Percentiles rank a stretch among this genome's conserved stretches.
phyloP scores from a whole-genome alignment of 2,797 vertebrate species.

The Vultur gryphus region DNA sequence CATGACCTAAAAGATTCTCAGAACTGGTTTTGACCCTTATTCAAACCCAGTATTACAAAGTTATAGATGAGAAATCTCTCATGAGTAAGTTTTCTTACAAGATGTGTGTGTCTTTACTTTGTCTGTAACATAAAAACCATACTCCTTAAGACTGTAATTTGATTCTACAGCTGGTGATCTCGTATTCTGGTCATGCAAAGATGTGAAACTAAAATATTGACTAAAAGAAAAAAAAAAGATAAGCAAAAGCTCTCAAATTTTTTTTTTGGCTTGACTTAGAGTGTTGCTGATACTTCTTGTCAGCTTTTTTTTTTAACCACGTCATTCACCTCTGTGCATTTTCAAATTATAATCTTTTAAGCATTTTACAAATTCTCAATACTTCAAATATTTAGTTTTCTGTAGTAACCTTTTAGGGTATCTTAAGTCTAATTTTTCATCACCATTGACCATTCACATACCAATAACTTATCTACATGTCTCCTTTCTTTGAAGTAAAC shows the following conservation, averaged over 20 bases:
- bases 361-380: neutral
- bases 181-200: neutral
- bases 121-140: neutral
- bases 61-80: neutral
- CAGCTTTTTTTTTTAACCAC: neutral
- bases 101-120: neutral
- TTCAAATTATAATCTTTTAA: neutral
- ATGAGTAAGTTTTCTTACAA: neutral
- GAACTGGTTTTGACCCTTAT: neutral
- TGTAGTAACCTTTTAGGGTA: neutral
- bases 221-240: neutral
- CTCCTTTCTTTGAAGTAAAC: slow-evolving; percentile 14
- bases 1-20: neutral
- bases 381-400: neutral
- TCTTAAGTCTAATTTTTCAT: neutral
- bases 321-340: neutral
- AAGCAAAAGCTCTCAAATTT: neutral
- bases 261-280: neutral
- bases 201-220: neutral
- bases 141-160: neutral
- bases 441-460: neutral
- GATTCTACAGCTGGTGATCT: neutral
- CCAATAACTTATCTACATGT: neutral
- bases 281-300: neutral
- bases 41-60: neutral